phyloP scores from a whole-genome alignment of 2,113 vertebrate species.

The Dolichotis patagonum region DNA sequence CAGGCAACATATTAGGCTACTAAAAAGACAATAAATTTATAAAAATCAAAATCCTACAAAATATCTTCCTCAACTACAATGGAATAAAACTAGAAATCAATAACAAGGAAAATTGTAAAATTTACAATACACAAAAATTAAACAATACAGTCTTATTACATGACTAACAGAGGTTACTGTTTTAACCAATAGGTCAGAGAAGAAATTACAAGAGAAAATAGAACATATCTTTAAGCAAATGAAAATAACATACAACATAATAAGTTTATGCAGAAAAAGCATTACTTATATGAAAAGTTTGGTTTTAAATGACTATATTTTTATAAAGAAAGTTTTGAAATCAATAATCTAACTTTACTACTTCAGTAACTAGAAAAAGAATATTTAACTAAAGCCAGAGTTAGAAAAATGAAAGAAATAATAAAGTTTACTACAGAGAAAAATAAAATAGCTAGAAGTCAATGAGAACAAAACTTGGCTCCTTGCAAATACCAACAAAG shows the following conservation, averaged over 20 bases:
- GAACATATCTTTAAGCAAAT: neutral
- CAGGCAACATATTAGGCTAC: neutral
- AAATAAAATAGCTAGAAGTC: constrained; percentile 4
- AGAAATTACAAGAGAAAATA: neutral
- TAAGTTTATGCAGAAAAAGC: neutral
- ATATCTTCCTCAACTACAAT: neutral
- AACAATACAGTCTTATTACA: neutral
- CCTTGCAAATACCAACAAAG: constrained; percentile 42
- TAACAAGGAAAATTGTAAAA: neutral
- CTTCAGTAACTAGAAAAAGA: constrained; percentile 15
- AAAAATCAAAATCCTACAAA: neutral
- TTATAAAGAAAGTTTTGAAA: neutral
- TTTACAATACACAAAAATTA: constrained; percentile 21
- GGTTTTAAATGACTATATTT: neutral
- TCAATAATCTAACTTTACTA: neutral
- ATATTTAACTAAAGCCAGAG: neutral
- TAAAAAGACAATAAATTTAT: constrained; percentile 25
- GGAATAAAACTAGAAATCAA: neutral
- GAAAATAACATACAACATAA: neutral
- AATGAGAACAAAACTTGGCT: neutral
- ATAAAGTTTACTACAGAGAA: neutral
- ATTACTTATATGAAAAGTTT: neutral
- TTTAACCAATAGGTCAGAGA: neutral
- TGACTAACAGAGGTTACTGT: no score
- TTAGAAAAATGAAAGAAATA: neutral